Evolutionary conservation across 2,113 vertebrate species (phyloP).

Genomic region (Pristiophorus japonicus): DNA sequence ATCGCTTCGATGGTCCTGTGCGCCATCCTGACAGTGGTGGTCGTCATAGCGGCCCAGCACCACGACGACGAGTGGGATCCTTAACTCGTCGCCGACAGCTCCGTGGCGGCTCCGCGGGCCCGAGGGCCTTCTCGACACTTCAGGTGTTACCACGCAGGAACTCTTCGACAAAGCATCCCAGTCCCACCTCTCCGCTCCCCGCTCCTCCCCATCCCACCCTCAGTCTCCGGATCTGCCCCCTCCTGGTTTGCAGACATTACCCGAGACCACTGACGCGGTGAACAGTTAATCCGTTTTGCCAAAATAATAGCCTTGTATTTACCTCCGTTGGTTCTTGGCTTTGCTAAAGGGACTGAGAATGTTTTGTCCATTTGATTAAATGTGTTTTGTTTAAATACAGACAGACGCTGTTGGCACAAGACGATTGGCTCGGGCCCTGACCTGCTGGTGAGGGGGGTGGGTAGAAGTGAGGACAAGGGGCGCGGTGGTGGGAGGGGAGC

Average conservation of each 20-base stretch:
- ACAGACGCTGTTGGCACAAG: background rate
- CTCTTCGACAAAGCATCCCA: background rate
- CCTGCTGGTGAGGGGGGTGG: background rate
- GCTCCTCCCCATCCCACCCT: background rate
- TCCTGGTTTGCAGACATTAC: background rate
- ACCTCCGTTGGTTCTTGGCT: background rate
- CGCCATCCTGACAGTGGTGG: conserved; percentile 86
- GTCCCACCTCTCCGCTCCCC: background rate
- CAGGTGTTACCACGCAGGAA: background rate
- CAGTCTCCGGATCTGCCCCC: background rate
- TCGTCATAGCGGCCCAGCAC: conserved; percentile 90
- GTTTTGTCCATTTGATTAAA: background rate
- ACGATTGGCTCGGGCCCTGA: background rate
- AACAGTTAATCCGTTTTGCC: background rate
- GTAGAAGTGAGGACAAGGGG: background rate
- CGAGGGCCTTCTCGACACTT: background rate
- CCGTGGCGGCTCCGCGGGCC: background rate
- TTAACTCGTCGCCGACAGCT: conserved; percentile 45
- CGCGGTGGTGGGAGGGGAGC: background rate
- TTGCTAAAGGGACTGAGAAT: background rate
- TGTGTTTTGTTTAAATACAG: background rate
- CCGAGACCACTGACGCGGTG: background rate
- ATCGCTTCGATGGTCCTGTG: conserved; percentile 88
- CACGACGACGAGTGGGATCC: conserved; percentile 89
- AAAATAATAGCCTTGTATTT: conserved; percentile 21